Base-by-base conservation (phyloP, 2,888 invertebrate genomes). In the Theretra japonica region DNA sequence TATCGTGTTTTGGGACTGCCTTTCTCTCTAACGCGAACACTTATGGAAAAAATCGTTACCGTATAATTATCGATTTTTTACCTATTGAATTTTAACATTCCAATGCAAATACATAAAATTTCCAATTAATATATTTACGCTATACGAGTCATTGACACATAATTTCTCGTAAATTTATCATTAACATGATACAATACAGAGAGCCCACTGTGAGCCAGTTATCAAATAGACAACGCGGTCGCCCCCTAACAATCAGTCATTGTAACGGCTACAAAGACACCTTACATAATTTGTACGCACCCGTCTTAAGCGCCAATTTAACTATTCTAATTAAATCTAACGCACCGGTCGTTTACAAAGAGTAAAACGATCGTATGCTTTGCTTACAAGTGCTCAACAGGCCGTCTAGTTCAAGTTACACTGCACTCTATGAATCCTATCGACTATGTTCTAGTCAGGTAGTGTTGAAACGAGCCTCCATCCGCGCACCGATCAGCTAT, bases 301-400 rank as follows among this genome's bases (percentile, higher is more conserved):
- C 87, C 85, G 83, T 83, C 77, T 79, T 79, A 76, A 82, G 80
- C 82, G 81, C 77, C 79, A 70, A 70, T 57, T 58, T 76, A 76
- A 78, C 81, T 85, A 85, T 75, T 75, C 84, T 86, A 84, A 80
- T 86, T 85, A 85, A 85, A 83, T 86, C 86, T 88, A 88, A 73
- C 15, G 76, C 21, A 30, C 41, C 41, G 62, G 48, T 41, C 65
- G 33, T 15, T 73, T 74, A 81, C 79, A 81, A 78, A 80, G 80
- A 73, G 78, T 58, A 58, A 4, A 79, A 76, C 75, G 76, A 77
- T 82, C 77, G 80, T 73, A 77, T 80, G 76, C 77, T 75, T 73
- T 73, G 76, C 80, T 65, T 65, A 65, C 62, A 65, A 15, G 48
- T 48, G 62, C 65, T 48, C 23, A 60, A 60, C 23, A 48, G 65